These are phyloP conservation scores for Lasioglossum figueresi DNA, from an alignment of 2,888 invertebrate genomes.

Conservation along the genomic window DNA sequence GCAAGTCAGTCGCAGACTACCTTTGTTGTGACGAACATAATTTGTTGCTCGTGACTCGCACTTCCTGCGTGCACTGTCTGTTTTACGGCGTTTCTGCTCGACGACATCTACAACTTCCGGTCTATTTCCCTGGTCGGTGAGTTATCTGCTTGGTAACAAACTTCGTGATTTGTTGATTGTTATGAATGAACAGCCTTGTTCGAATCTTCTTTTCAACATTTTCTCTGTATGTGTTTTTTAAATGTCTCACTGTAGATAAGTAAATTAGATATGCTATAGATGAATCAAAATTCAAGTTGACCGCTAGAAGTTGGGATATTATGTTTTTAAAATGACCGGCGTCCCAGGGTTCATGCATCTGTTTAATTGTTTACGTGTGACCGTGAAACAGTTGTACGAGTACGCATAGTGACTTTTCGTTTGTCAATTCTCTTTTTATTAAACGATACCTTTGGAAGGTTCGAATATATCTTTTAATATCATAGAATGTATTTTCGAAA, in stretches of 20 bases:
- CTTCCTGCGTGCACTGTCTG: slow-evolving; percentile 23
- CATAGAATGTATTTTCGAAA: not conserved
- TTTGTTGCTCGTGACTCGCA: slow-evolving; percentile 50
- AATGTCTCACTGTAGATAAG: not conserved
- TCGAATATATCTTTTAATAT: not conserved
- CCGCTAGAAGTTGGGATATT: not conserved
- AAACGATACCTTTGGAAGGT: not conserved
- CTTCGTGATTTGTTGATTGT: not conserved
- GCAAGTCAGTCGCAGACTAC: slow-evolving; percentile 54
- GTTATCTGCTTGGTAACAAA: slow-evolving; percentile 42
- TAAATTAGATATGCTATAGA: not conserved
- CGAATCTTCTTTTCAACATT: not conserved
- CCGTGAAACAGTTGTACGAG: not conserved
- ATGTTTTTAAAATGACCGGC: not conserved
- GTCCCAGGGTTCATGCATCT: not conserved
- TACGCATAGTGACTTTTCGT: not conserved
- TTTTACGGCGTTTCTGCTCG: slow-evolving; percentile 11
- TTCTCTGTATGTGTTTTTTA: not conserved
- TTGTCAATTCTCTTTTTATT: not conserved
- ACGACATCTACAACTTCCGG: slow-evolving; percentile 12
- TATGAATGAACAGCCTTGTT: not conserved
- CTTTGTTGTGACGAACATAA: slow-evolving; percentile 58
- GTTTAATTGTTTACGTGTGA: not conserved
- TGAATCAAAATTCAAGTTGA: not conserved
- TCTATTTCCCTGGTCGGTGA: slow-evolving; percentile 17